Percentiles rank a stretch among this genome's conserved stretches.
Conservation (phyloP, 1,140 invertebrate species). For the Phortica variegata region DNA sequence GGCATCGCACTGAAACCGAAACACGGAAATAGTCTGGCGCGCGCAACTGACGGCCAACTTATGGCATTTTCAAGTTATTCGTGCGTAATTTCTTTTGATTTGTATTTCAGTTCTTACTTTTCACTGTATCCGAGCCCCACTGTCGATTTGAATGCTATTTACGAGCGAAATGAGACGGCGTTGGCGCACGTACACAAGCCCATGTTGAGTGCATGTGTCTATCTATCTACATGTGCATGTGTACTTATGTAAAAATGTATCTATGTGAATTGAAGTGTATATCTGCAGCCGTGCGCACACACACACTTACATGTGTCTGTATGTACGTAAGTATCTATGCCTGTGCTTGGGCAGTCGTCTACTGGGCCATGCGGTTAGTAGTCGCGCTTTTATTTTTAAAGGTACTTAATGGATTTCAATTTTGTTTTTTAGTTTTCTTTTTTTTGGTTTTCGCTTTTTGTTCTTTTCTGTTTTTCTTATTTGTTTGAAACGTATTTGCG, state of each 20-base stretch:
- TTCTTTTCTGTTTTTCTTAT: conserved; percentile 7
- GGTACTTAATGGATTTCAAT: conserved; percentile 51
- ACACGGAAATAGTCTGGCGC: conserved; percentile 37
- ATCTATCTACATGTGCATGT: conserved; percentile 3
- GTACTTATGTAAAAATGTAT: conserved; percentile 2
- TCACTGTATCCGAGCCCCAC: conserved; percentile 3
- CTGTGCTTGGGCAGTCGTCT: conserved; percentile 8
- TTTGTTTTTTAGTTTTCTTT: conserved; percentile 17
- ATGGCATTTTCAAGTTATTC: conserved; percentile 52
- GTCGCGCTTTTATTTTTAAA: conserved; percentile 50
- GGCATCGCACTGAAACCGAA: too few relatives aligned
- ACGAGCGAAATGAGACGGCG: conserved; percentile 30
- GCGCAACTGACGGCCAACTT: conserved; percentile 30
- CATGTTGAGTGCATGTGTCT: conserved; percentile 16
- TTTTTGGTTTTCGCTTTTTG: conserved; percentile 1
- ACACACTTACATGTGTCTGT: conserved; percentile 1
- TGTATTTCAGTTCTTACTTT: conserved; percentile 16
- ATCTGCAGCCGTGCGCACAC: too few relatives aligned
- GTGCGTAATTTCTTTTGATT: conserved; percentile 49
- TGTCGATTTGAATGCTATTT: conserved; percentile 37
- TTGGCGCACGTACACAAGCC: conserved; percentile 1
- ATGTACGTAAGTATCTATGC: conserved; percentile 1
- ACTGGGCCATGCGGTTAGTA: conserved; percentile 53
- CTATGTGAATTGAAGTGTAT: conserved; percentile 10
- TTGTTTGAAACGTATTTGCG: conserved; percentile 9